Evolutionary conservation across 2,888 invertebrate genomes (phyloP), one percentile per base, ranked within the genome.

Genomic region (Pollenia griseotomentosa): DNA sequence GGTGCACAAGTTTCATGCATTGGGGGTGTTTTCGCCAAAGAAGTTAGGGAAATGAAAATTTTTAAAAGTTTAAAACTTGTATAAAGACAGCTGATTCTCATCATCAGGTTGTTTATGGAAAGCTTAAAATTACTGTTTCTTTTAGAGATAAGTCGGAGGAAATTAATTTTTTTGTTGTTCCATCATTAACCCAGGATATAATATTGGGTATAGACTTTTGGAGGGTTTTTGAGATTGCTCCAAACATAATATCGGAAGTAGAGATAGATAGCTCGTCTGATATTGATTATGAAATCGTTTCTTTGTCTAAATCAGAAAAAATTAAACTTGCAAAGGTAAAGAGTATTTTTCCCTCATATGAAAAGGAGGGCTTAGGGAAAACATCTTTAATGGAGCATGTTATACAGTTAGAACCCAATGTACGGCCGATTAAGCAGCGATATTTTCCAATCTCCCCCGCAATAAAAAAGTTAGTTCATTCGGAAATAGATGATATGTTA

Each of bases 401-500:
- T 23, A 23, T 23, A 23, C 23, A 23, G 23, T 23, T 23, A 23
- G 23, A 23, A 23, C 23, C 23, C 23, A 23, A 23, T 23, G 23
- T 23, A 1, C 23, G 23, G 23, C 23, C 23, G 23, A 23, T 23
- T 23, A 23, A 23, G 23, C 23, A 23, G 23, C 23, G 23, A 23
- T 23, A 23, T 23, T 23, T 23, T 23, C 23, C 23, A 23, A 23
- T 23, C n/a, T 23, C 23, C 23, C 23, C 23, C 23, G 23, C 23
- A n/a, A n/a, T n/a, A n/a, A n/a, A 23, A 23, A 23, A 23, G 23
- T 23, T 23, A 23, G 51, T 8, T 11, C 46, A 8, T 11, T 46
- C 8, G 11, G 8, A 74, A 74, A 74, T 74, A 14, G 74, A 74
- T 12, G 59, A 74, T 14, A 74, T 74, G 74, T 46, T 74, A 6